These are phyloP conservation scores for Monodelphis domestica DNA, from an alignment of 2,797 vertebrate species.

Conservation along the genomic window DNA sequence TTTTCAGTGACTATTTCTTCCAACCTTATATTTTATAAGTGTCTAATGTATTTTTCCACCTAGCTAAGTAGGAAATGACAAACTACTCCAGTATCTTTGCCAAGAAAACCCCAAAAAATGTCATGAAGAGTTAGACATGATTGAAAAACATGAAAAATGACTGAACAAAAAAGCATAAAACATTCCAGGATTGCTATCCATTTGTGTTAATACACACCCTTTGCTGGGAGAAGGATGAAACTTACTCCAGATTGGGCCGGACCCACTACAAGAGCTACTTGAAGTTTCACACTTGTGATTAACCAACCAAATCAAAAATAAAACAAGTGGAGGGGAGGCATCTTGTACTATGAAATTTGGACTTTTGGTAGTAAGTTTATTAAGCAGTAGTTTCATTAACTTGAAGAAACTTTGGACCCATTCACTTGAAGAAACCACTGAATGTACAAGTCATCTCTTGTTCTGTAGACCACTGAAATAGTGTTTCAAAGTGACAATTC, in stretches of 20 bases:
- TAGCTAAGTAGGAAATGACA: conserved; percentile 28
- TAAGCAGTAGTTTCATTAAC: conserved; percentile 24
- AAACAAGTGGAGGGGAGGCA: not conserved
- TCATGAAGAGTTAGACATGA: too few species aligned
- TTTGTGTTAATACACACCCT: conserved; percentile 45
- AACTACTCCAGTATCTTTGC: too few species aligned
- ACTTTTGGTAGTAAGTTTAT: conserved; percentile 46
- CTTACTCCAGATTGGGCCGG: not conserved
- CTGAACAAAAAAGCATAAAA: too few species aligned
- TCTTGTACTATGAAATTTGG: conserved; percentile 16
- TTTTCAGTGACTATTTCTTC: conserved; percentile 19
- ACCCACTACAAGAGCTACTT: conserved; percentile 22
- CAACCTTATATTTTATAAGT: not conserved
- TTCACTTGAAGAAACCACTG: not conserved
- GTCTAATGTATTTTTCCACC: conserved; percentile 42
- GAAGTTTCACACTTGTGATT: conserved; percentile 25
- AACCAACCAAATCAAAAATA: conserved; percentile 35
- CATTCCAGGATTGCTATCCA: too few species aligned
- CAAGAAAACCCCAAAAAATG: too few species aligned
- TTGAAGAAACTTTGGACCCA: conserved; percentile 17
- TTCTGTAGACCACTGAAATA: conserved; percentile 25
- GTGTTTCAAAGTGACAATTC: not conserved
- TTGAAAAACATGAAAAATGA: too few species aligned
- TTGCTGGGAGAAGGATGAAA: conserved; percentile 40
- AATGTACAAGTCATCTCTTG: conserved; percentile 11